Base-by-base conservation (phyloP, 2,888 invertebrate species). In the Euzophera pinguis region DNA sequence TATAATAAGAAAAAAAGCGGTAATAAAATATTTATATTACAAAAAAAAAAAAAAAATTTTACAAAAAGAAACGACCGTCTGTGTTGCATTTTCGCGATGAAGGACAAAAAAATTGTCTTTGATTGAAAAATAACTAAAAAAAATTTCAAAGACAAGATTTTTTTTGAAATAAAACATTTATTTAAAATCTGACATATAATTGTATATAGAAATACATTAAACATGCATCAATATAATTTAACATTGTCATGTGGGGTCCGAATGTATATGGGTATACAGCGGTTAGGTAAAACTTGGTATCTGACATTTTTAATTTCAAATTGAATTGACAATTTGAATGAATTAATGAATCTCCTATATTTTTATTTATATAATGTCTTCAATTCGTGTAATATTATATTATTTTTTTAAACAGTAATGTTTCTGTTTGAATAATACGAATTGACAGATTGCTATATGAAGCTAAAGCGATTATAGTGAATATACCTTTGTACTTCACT, bases 51-150 rank as follows among this genome's bases (percentile, higher is more conserved):
- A 54, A 50, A 55, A 59, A 53, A 52, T 9, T 17, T 41, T 35
- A 55, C 56, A 59, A 57, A 54, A 56, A 65, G 59, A 66, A 64
- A 72, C 83, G 84, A 87, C 89, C 89, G 89, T 90, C 89, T 90
- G 81, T 90, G 89, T 90, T 90, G 89, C 89, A 90, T 89, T 90
- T 89, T 87, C 89, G 80, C 81, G 75, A 71, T 60, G 74, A 76
- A 68, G 59, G 53, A 8, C 32, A 62, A 64, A 66, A 62, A 74
- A 71, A 70, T 68, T 70, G 74, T 74, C 73, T 71, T 62, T 62
- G 37, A 14, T 13, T 6, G 29, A 32, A 9, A 32, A 3, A 32
- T 2, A 22, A 22, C 5, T n/a, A 53, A 29, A 43, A 48, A 49
- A 50, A 45, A 52, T 17, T 9, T 45, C 58, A 67, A 64, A 70